Percentiles rank a stretch among this genome's conserved stretches.
Evolutionary conservation across 2,888 invertebrate species (phyloP).

Genomic region (Drosophila yooni): DNA sequence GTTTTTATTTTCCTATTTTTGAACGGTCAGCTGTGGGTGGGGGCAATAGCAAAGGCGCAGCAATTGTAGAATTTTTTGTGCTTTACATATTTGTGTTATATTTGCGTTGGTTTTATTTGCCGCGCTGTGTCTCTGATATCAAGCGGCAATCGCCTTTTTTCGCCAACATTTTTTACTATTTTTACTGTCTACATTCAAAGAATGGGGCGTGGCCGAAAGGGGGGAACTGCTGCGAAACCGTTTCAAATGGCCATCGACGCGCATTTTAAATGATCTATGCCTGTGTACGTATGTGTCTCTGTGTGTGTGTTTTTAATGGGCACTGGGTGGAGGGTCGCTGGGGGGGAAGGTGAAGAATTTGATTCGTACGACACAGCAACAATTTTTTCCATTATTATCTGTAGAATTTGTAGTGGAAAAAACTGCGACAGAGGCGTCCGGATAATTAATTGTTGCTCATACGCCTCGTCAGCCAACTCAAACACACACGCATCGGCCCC

Average conservation of each 20-base stretch:
- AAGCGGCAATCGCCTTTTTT: conserved; percentile 75
- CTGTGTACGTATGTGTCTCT: conserved; percentile 26
- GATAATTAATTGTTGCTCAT: conserved; percentile 80
- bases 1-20: conserved; percentile 42
- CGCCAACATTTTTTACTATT: conserved; percentile 62
- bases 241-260: conserved; percentile 82
- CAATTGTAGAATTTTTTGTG: conserved; percentile 74
- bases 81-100: conserved; percentile 77
- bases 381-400: conserved; percentile 55
- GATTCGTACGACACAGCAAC: conserved; percentile 10
- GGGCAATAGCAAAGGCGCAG: conserved; percentile 58
- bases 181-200: conserved; percentile 70
- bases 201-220: conserved; percentile 46
- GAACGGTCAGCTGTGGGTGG: conserved; percentile 3
- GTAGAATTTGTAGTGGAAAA: conserved; percentile 56
- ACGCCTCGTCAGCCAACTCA: conserved; percentile 63
- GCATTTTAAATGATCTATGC: conserved; percentile 82
- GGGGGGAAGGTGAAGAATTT: conserved; percentile 28
- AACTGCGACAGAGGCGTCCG: conserved; percentile 49
- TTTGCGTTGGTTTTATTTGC: conserved; percentile 74
- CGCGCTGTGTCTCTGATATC: conserved; percentile 74
- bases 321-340: conserved; percentile 5
- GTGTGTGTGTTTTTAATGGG: conserved; percentile 52
- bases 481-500: conserved; percentile 23
- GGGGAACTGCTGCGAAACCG: conserved; percentile 56